Evolutionary conservation across 35 echinoderm and acorn worm species (phyloP), one percentile per base, ranked within the genome.

Genomic region (Chiridota heheva): DNA sequence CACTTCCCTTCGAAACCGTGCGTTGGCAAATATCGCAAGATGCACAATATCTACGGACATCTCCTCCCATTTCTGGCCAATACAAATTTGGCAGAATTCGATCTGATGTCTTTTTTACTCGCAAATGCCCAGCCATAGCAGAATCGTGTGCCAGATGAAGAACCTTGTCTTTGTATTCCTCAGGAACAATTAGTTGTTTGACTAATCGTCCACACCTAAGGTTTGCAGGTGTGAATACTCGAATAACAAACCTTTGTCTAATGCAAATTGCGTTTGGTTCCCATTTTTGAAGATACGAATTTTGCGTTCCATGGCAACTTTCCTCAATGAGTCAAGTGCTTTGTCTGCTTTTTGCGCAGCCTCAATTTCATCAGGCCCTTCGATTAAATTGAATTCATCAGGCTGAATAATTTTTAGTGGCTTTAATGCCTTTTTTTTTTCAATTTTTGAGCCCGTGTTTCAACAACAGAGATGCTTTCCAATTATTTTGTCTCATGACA

Each of bases 11-110:
- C 0, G 72, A 33, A 0, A 80, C 41, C n/a, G 86, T 89, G 1
- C 53, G 41, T 30, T 93, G 90, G 45, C 84, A 93, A 33, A 72
- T 60, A 42, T 92, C 84, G 30, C 84, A 92, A 12, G 69, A 88
- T 0, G 3, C 39, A 38, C 91, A 94, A 46, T 83, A 94, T 2
- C 71, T 32, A 2, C 65, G 28, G 0, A 95, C 81, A 79, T 95
- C 91, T 0, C n/a, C 41, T 25, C 30, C 34, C 31, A 95, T 32
- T 42, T 86, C 91, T 15, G 91, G 81, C 91, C 86, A 89, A 62
- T 81, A 82, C 36, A 91, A 91, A 7, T 73, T 58, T 1, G 73
- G 27, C 0, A 33, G 10, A 13, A 92, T 40, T 31, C 77, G 51
- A 20, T 92, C 89, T 7, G 22, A 22, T 1, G 67, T 85, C 34